Percentiles rank a stretch among this genome's conserved stretches.
phyloP scores from a whole-genome alignment of 2,113 vertebrate species.

The Sturnus vulgaris region DNA sequence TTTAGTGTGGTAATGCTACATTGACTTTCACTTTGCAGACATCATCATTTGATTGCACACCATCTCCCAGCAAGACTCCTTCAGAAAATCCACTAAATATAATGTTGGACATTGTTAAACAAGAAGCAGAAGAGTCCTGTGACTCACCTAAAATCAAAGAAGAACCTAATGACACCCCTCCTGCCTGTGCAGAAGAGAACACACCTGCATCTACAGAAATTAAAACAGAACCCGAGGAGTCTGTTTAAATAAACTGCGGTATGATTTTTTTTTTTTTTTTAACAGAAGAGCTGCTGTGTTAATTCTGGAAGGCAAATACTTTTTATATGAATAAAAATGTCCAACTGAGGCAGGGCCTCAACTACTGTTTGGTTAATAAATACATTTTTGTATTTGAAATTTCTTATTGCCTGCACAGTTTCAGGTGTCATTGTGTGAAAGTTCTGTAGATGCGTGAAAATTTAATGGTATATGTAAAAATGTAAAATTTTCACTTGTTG shows the following conservation, averaged over 20 bases:
- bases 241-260: conserved; percentile 70
- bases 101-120: conserved; percentile 85
- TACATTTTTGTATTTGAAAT: conserved; percentile 99
- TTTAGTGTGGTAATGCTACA: background rate
- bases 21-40: conserved; percentile 73
- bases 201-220: conserved; percentile 72
- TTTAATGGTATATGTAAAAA: conserved; percentile 79
- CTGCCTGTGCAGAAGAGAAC: conserved; percentile 73
- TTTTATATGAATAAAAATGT: conserved; percentile 83
- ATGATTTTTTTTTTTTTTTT: conserved; percentile 38
- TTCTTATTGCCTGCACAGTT: conserved; percentile 84
- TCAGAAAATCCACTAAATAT: conserved; percentile 88
- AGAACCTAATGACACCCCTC: conserved; percentile 74
- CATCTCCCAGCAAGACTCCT: conserved; percentile 90
- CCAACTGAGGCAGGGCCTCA: conserved; percentile 82
- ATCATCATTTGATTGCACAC: conserved; percentile 89
- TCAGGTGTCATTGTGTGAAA: conserved; percentile 88
- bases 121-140: conserved; percentile 77
- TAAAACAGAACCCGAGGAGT: conserved; percentile 77
- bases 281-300: conserved; percentile 73
- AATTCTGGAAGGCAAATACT: conserved; percentile 71
- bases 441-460: conserved; percentile 81
- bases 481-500: conserved; percentile 83
- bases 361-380: conserved; percentile 86
- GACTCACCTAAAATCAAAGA: conserved; percentile 80